A percentile compares a stretch with the other conserved stretches of the same genome.
These are phyloP conservation scores for Sciaenops ocellatus DNA, from an alignment of 2,797 vertebrate species.

Conservation along the genomic window DNA sequence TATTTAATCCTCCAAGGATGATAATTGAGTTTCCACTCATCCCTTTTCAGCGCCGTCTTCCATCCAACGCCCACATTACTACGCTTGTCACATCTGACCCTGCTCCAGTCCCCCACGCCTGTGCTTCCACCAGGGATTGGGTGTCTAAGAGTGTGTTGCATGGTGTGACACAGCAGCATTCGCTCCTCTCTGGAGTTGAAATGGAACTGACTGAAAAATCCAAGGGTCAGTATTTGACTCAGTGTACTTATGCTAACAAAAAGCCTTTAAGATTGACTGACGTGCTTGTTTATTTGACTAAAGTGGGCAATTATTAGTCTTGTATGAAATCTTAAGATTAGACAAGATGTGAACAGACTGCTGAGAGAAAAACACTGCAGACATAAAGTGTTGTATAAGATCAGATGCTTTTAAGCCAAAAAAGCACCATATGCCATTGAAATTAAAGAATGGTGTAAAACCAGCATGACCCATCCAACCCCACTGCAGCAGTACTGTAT, in stretches of 20 bases:
- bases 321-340: slow-evolving; percentile 16
- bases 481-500: slow-evolving; percentile 32
- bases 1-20: slow-evolving; percentile 79
- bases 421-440: slow-evolving; percentile 7
- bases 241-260: slow-evolving; percentile 22
- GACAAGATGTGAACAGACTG: slow-evolving; percentile 17
- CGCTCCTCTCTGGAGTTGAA: slow-evolving; percentile 16
- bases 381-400: background rate
- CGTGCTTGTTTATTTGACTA: slow-evolving; percentile 18
- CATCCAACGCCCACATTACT: slow-evolving; percentile 65
- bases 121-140: slow-evolving; percentile 32
- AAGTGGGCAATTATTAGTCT: slow-evolving; percentile 29
- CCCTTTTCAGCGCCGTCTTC: slow-evolving; percentile 60
- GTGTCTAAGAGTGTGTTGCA: slow-evolving; percentile 24
- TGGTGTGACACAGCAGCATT: slow-evolving; percentile 39
- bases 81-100: slow-evolving; percentile 77
- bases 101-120: slow-evolving; percentile 33
- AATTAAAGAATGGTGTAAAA: slow-evolving; percentile 48
- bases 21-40: slow-evolving; percentile 81
- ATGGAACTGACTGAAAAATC: slow-evolving; percentile 42
- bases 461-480: slow-evolving; percentile 26
- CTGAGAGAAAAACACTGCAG: background rate
- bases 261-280: slow-evolving; percentile 7
- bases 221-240: slow-evolving; percentile 48
- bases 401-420: slow-evolving; percentile 22